Evolutionary conservation across 2,113 vertebrate species (phyloP).

Genomic region (Aythya baeri): DNA sequence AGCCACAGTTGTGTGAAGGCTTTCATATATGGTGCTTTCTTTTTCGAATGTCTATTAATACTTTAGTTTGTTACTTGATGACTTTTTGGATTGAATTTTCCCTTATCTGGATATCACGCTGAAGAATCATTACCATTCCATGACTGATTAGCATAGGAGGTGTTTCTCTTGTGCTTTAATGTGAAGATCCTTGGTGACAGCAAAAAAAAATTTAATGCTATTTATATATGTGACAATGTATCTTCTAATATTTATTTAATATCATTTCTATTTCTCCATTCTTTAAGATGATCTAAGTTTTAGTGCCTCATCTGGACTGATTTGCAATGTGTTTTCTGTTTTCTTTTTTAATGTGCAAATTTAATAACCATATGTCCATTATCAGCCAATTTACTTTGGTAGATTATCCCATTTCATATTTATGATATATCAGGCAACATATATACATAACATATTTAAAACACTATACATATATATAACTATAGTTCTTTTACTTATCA

Average conservation of each 20-base stretch:
- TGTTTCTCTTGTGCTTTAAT: neutral
- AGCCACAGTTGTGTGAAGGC: neutral
- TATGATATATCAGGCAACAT: neutral
- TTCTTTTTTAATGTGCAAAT: neutral
- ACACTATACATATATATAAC: neutral
- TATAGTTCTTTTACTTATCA: neutral
- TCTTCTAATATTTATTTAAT: neutral
- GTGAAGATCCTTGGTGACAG: too few species aligned
- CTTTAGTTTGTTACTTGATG: neutral
- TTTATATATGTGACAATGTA: neutral
- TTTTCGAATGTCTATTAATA: neutral
- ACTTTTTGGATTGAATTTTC: neutral
- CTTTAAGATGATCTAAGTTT: neutral
- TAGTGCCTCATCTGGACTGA: neutral
- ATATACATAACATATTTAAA: neutral
- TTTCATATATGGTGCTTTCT: neutral
- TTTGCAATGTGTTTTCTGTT: neutral
- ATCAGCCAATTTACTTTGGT: neutral
- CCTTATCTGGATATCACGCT: neutral
- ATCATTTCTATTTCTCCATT: neutral
- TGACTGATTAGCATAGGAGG: neutral
- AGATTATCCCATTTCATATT: neutral
- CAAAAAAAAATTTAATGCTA: neutral
- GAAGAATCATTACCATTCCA: neutral
- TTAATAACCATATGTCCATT: neutral